Evolutionary conservation across 2,113 vertebrate genomes (phyloP), one percentile per base, ranked within the genome.

Genomic region (Telmatochromis sp.): DNA sequence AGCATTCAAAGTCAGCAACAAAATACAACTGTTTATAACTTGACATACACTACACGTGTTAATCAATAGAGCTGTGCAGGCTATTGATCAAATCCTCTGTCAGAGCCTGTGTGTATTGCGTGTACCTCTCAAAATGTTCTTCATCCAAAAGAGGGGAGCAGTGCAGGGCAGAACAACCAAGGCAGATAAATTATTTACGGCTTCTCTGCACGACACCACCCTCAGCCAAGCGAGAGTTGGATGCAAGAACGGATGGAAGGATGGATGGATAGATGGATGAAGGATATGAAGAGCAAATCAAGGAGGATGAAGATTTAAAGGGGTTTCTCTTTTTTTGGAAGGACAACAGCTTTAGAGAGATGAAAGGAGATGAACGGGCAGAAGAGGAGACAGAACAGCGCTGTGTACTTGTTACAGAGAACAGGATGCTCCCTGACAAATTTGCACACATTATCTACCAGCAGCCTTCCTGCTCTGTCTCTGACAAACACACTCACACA

Each of bases 141-240:
- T 23, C 60, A 80, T 88, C 75, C 79, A 85, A 91, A 89, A 89
- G 84, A 57, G 73, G 54, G 70, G 70, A 86, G 89, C 78, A 83
- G 58, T 84, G 82, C 75, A 89, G 87, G 89, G 89, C 83, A 86
- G 88, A 92, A 82, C 89, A 93, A 95, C 86, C 84, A 82, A 17
- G 86, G 80, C 31, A 60, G 33, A 89, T 96, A 85, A 96, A 96
- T 95, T 94, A 96, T 95, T 95, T 81, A 96, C 85, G 3, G 87
- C 65, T 31, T 86, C 92, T 92, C 91, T 87, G 94, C 93, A 95
- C 91, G 89, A 94, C 91, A 95, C 89, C 57, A 14, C 89, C 65
- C 85, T 86, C 86, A 80, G 93, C 81, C 49, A 31, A 57, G 70
- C 54, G 40, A 85, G 80, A 82, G 54, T n/a, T 31, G 82, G 75